Evolutionary conservation across 2,797 vertebrate species (phyloP), one percentile per base, ranked within the genome.

Genomic region (Sciurus carolinensis): DNA sequence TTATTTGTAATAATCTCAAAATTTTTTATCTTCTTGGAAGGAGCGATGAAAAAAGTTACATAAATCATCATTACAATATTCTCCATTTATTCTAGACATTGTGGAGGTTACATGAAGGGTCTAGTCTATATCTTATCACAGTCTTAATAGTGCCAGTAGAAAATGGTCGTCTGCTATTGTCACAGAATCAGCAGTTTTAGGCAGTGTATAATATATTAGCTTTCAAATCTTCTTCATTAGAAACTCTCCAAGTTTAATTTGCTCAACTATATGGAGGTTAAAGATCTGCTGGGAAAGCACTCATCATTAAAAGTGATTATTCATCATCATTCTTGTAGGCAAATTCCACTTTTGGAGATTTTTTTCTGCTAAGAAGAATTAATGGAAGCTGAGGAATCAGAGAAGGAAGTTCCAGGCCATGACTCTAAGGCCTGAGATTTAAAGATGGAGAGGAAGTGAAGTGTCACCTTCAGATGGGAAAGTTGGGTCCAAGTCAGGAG

Each of bases 181-280:
- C 80, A 96, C 59, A 90, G 73, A 91, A 96, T 97, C 85, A 93
- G 88, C 96, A 90, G 79, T 96, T 95, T 94, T 66, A 47, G 47
- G 67, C 54, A 91, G 69, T 42, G 57, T 95, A 64, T 90, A 83
- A 94, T 88, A 95, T 12, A 91, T 95, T 87, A 92, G 79, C 75
- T 95, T 95, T 97, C 95, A 95, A 47, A 91, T 94, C 95, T 89
- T 95, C 87, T 96, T 96, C 86, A 91, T 95, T 95, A 98, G 57
- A 96, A 95, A 71, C 69, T 89, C 82, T 91, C 47, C 59, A 93
- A 77, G 54, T 89, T 96, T 96, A 87, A 96, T 95, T 95, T 96
- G 81, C 79, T 94, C 89, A 89, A 92, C 66, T 88, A 9, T 87
- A n/a, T 95, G 75, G 50, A 94, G 91, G 94, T 90, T 95, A 83